These are phyloP conservation scores for Diachasmimorpha longicaudata DNA, from an alignment of 1,140 invertebrate genomes.

Conservation along the genomic window DNA sequence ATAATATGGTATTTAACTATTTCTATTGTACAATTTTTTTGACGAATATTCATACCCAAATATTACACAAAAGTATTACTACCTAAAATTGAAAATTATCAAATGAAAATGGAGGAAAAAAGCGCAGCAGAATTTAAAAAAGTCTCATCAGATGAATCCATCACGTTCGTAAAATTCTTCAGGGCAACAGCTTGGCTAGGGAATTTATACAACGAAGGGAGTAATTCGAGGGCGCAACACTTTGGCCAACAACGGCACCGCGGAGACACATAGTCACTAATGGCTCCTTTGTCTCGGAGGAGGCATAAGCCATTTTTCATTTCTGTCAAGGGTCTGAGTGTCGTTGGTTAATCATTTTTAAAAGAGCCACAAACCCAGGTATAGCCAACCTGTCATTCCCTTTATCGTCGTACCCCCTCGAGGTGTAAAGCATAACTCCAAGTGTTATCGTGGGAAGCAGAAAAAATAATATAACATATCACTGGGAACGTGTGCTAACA, in stretches of 20 bases:
- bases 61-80: too few relatives aligned
- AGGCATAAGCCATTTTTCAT: constrained; percentile 48
- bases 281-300: constrained; percentile 42
- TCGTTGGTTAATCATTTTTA: constrained; percentile 53
- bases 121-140: background rate
- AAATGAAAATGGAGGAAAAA: too few relatives aligned
- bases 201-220: constrained; percentile 1
- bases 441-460: background rate
- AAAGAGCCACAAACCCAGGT: constrained; percentile 44
- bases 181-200: constrained; percentile 1
- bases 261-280: constrained; percentile 36
- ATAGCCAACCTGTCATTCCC: constrained; percentile 34
- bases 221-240: background rate
- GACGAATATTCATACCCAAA: too few relatives aligned
- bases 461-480: background rate
- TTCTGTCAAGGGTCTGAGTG: constrained; percentile 8
- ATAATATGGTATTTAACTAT: too few relatives aligned
- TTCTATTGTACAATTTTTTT: too few relatives aligned
- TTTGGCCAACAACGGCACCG: background rate
- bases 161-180: background rate
- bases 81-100: too few relatives aligned
- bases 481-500: background rate
- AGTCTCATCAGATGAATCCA: background rate
- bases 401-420: background rate
- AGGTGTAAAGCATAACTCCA: constrained; percentile 20